Base-by-base conservation (phyloP, 2,888 invertebrate species). In the Anaspis maculata region DNA sequence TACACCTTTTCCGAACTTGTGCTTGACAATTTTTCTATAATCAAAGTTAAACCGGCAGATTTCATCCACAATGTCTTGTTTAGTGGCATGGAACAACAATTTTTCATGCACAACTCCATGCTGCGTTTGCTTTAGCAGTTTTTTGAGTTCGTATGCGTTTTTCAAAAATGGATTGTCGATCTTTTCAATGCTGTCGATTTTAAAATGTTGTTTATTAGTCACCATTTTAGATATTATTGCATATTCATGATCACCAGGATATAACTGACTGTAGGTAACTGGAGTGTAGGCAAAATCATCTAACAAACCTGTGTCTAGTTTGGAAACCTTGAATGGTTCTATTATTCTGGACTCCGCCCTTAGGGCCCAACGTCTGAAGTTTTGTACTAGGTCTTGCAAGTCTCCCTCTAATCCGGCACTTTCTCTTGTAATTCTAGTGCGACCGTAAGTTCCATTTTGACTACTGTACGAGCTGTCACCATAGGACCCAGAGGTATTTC, bases 21-120 rank as follows among this genome's bases (percentile, higher is more conserved):
- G 30, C 2, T 13, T n/a, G 10, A 10, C 12, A 25, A 15, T 11
- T 10, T 25, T 21, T 21, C 34, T 11, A 29, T 30, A 34, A 19
- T 34, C 11, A 30, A 34, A 34, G 16, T 34, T 34, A 9, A 4
- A 26, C 9, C 14, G 25, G 22, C 34, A 34, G 15, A 34, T 30
- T 7, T 24, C 25, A 6, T 30, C 15, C 5, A 30, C 16, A 16
- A 30, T 25, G 5, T 3, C 21, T 13, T 30, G 13, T 21, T 21
- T 29, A 11, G 34, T 34, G 7, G 30, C 34, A 25, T 34, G 34
- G 19, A 34, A 34, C n/a, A 34, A 13, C 3, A 29, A 13, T 14
- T 12, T 2, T 30, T 34, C 34, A 7, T 25, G 5, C 2, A 29
- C 25, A 11, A 15, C n/a, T 15, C 23, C 22, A 34, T 13, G 28